phyloP scores from a whole-genome alignment of 2,113 vertebrate genomes.

The Sylvilagus bachmani region DNA sequence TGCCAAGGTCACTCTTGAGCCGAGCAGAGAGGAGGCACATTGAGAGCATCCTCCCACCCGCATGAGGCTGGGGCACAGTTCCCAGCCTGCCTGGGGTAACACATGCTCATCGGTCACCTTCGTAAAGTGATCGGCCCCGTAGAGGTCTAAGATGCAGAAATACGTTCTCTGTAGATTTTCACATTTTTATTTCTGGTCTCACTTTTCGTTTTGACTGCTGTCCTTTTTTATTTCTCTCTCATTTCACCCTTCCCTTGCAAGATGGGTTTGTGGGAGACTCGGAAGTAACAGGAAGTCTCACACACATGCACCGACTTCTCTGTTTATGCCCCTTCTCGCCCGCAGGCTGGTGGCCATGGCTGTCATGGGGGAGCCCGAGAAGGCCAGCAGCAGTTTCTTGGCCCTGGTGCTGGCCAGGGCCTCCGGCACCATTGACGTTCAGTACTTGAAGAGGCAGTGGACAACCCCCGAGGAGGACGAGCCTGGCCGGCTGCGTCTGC shows the following conservation, averaged over 20 bases:
- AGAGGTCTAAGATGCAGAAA: neutral
- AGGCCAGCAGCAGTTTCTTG: slow-evolving; percentile 88
- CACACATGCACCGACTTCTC: neutral
- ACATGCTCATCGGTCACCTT: rapidly evolving
- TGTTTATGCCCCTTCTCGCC: slow-evolving; percentile 32
- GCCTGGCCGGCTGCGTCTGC: slow-evolving; percentile 85
- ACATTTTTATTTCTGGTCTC: neutral
- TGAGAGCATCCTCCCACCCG: neutral
- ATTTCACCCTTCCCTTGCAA: neutral
- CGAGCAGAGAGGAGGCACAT: neutral
- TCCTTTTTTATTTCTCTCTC: neutral
- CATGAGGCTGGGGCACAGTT: no score
- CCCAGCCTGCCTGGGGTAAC: no score
- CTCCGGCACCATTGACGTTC: slow-evolving; percentile 93
- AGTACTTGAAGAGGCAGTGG: slow-evolving; percentile 91
- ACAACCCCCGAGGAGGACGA: slow-evolving; percentile 86
- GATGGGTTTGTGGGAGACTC: neutral
- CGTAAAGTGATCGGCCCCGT: rapidly evolving
- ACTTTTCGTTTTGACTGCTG: neutral
- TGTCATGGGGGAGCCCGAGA: slow-evolving; percentile 92
- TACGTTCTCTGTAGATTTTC: neutral
- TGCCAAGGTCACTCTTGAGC: neutral
- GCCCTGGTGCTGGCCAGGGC: slow-evolving; percentile 92
- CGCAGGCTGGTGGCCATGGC: slow-evolving; percentile 92
- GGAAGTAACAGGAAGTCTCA: rapidly evolving